Percentiles rank a stretch among this genome's conserved stretches.
Conservation (phyloP, 2,797 vertebrate genomes). For the Heterohyrax brucei region DNA sequence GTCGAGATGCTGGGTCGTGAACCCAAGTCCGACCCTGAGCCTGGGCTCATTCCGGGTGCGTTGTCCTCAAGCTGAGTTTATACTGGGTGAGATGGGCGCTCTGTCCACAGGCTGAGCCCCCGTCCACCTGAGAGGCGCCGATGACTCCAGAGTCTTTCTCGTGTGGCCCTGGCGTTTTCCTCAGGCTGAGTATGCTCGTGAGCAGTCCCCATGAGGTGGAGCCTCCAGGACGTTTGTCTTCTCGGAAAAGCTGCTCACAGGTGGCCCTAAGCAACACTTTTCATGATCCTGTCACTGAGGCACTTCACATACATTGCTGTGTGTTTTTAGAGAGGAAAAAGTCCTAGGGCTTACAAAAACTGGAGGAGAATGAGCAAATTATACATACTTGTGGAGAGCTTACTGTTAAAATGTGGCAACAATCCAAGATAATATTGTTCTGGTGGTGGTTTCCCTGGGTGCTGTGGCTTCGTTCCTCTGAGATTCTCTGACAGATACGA, state of each 20-base stretch:
- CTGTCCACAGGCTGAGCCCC: not conserved
- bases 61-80: fast-evolving
- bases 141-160: not conserved
- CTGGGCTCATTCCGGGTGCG: not conserved
- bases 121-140: not conserved
- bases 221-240: not conserved
- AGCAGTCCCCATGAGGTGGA: not conserved
- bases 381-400: not conserved
- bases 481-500: not conserved
- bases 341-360: not conserved
- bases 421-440: not conserved
- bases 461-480: fast-evolving
- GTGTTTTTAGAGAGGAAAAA: not conserved
- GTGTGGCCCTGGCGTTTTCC: not conserved
- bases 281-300: not conserved
- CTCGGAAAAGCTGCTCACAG: not conserved
- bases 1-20: not conserved
- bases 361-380: not conserved
- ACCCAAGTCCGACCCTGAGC: not conserved
- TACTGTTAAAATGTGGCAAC: not conserved
- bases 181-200: not conserved
- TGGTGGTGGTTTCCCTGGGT: not conserved
- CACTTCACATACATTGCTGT: not conserved
- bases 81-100: not conserved
- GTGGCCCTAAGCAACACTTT: not conserved